phyloP scores from a whole-genome alignment of 2,113 vertebrate species.

The Boulengeromyrus knoepffleri region DNA sequence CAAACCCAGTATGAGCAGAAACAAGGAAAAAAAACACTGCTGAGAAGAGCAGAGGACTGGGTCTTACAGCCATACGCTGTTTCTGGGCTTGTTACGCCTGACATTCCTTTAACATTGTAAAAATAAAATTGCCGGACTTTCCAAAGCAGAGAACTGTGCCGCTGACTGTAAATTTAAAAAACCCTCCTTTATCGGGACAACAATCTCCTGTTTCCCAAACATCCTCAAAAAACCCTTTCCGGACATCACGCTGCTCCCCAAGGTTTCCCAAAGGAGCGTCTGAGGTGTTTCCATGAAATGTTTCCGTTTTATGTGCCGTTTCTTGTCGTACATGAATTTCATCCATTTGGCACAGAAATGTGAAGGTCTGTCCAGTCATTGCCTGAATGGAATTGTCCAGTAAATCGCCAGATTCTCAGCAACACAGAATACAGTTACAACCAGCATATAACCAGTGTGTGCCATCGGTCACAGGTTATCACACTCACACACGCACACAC shows the following conservation, averaged over 20 bases:
- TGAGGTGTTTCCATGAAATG: neutral
- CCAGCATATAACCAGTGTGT: neutral
- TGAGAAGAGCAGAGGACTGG: slow-evolving; percentile 41
- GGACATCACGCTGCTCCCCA: neutral
- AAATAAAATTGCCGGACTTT: neutral
- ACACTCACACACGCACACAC: neutral
- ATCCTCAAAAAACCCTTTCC: neutral
- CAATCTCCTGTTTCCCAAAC: neutral
- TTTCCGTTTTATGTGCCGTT: neutral
- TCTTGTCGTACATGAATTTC: neutral
- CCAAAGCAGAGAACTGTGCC: neutral
- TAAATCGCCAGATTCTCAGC: neutral
- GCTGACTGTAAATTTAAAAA: neutral
- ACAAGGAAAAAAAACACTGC: slow-evolving; percentile 33
- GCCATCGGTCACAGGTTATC: neutral
- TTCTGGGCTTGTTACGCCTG: neutral
- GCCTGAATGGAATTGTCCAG: neutral
- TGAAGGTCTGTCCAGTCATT: neutral
- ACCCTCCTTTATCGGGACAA: neutral
- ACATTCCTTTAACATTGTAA: neutral
- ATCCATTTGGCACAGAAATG: neutral
- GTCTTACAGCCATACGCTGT: neutral
- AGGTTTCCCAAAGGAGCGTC: neutral
- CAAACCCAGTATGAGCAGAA: slow-evolving; percentile 50
- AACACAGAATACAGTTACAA: neutral